These are phyloP conservation scores for Schrankia costaestrigalis DNA, from an alignment of 2,888 invertebrate genomes.

Conservation along the genomic window DNA sequence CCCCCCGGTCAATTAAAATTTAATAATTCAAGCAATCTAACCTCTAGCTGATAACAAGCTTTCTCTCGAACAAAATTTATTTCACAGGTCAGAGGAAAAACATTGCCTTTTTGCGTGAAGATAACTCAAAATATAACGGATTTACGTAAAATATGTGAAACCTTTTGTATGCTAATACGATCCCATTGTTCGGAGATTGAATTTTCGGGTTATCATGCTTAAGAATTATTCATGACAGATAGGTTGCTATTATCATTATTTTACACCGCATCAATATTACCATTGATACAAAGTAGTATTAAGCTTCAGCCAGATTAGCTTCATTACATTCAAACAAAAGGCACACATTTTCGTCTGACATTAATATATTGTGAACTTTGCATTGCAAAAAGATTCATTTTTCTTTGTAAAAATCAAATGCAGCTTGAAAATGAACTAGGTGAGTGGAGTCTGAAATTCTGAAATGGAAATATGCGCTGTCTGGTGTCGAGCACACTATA, in stretches of 20 bases:
- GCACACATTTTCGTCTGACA: conserved; percentile 8
- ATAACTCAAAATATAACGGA: conserved; percentile 78
- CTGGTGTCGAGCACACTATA: conserved; percentile 11
- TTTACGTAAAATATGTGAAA: conserved; percentile 79
- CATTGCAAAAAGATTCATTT: conserved; percentile 13
- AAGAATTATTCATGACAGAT: conserved; percentile 66
- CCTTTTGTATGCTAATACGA: conserved; percentile 80
- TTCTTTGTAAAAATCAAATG: conserved; percentile 17
- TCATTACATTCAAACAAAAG: no score
- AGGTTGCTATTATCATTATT: neutral
- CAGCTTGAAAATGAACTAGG: conserved; percentile 14
- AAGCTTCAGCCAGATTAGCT: no score
- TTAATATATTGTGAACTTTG: conserved; percentile 21
- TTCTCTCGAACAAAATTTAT: conserved; percentile 60
- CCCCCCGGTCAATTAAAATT: conserved; percentile 34
- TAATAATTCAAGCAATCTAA: conserved; percentile 43
- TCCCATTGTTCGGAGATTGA: conserved; percentile 79
- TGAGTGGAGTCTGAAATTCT: conserved; percentile 14
- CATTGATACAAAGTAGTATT: neutral
- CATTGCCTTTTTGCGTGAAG: conserved; percentile 67
- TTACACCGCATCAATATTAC: neutral
- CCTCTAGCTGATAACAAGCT: conserved; percentile 41
- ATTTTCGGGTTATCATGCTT: conserved; percentile 74
- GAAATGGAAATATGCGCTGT: conserved; percentile 20
- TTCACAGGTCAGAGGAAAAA: conserved; percentile 63